Evolutionary conservation across 2,888 invertebrate species (phyloP).

Genomic region (Heliconius sara): DNA sequence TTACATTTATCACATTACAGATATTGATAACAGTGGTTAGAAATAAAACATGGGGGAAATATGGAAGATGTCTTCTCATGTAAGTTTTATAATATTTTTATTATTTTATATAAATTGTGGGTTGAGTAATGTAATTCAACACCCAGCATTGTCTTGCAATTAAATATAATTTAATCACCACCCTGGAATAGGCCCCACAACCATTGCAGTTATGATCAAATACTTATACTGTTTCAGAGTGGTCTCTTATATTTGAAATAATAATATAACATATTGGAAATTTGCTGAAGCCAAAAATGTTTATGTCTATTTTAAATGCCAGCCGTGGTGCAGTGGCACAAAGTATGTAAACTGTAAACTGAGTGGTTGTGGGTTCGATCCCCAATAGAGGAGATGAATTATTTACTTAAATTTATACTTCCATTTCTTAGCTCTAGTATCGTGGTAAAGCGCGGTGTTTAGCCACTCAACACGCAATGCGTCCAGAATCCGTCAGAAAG

Average conservation of each 20-base stretch:
- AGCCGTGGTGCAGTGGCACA: too few relatives aligned
- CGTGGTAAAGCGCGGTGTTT: too few relatives aligned
- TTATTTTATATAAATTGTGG: background rate
- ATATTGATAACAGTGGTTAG: conserved; percentile 7
- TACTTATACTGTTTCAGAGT: background rate
- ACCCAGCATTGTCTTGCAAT: background rate
- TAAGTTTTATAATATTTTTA: conserved; percentile 47
- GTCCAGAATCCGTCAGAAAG: too few relatives aligned
- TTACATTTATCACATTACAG: background rate
- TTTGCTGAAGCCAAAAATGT: too few relatives aligned
- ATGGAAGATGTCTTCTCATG: conserved; percentile 65
- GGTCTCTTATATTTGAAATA: background rate
- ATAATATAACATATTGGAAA: background rate
- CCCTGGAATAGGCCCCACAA: background rate
- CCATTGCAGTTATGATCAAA: background rate
- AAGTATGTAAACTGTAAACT: too few relatives aligned
- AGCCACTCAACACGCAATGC: too few relatives aligned
- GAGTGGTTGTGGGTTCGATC: too few relatives aligned
- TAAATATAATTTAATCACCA: background rate
- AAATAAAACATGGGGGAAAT: conserved; percentile 37
- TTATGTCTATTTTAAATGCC: too few relatives aligned
- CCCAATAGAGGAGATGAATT: too few relatives aligned
- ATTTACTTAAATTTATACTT: too few relatives aligned
- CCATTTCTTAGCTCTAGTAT: too few relatives aligned
- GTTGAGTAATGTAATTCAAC: background rate